Conservation (phyloP, 30 jellyfish, hydroid and myxozoan genomes). For the Aurelia aurita complex sp. Pacific region DNA sequence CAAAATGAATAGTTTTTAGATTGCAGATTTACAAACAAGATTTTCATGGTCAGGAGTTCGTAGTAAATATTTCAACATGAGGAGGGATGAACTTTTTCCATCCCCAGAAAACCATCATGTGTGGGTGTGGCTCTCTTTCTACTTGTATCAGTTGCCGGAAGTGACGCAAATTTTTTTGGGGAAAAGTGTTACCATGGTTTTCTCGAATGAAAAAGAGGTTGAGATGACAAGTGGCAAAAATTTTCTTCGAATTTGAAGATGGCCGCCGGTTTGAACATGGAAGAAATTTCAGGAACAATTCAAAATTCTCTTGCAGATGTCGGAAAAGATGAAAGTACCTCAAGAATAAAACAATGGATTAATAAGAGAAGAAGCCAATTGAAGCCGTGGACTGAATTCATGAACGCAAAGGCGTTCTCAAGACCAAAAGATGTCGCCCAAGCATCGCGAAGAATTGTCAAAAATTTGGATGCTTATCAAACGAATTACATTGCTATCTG, state of each 20-base stretch:
- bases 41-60: too few relatives aligned
- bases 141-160: too few relatives aligned
- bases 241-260: background rate
- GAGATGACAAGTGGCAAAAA: conserved; percentile 9
- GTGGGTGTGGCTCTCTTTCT: too few relatives aligned
- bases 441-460: conserved; percentile 56
- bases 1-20: too few relatives aligned
- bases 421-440: conserved; percentile 83
- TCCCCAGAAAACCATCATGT: too few relatives aligned
- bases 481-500: conserved; percentile 78
- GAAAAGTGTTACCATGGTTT: too few relatives aligned
- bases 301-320: conserved; percentile 63
- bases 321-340: background rate
- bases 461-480: conserved; percentile 75
- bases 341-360: conserved; percentile 60
- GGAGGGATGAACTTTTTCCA: too few relatives aligned
- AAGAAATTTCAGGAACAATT: conserved; percentile 73
- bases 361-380: conserved; percentile 44
- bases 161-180: too few relatives aligned
- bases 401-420: conserved; percentile 67
- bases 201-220: background rate
- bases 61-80: too few relatives aligned
- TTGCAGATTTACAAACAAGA: too few relatives aligned
- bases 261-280: conserved; percentile 32
- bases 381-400: conserved; percentile 88